Evolutionary conservation across 2,888 invertebrate species (phyloP).

Genomic region (Mimumesa dahlbomi): DNA sequence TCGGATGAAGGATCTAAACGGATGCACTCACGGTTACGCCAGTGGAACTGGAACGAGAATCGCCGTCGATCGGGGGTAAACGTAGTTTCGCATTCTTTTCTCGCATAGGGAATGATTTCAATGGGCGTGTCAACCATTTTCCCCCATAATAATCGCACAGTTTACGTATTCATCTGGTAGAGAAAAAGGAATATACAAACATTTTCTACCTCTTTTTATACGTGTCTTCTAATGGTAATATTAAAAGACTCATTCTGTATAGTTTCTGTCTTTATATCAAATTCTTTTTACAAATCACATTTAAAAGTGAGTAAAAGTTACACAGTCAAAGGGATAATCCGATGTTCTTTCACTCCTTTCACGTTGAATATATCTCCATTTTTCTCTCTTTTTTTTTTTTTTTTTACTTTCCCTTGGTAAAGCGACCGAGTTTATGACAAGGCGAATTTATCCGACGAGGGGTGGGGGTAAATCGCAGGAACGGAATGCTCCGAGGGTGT

Average conservation of each 20-base stretch:
- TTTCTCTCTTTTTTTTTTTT: no score
- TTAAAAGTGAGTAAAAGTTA: background rate
- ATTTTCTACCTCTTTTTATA: no score
- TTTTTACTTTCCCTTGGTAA: conserved; percentile 21
- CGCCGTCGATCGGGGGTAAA: conserved; percentile 12
- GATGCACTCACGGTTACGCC: background rate
- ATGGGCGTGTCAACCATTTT: conserved; percentile 17
- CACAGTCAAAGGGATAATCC: conserved; percentile 20
- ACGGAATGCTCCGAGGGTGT: conserved; percentile 45
- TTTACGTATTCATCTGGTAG: no score
- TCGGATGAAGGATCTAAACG: background rate
- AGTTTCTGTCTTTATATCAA: no score
- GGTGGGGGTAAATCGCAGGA: conserved; percentile 51
- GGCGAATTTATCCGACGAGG: conserved; percentile 59
- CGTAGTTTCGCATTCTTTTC: conserved; percentile 24
- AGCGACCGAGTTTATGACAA: conserved; percentile 50
- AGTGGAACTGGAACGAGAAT: conserved; percentile 12
- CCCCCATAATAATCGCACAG: no score
- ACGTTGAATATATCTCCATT: no score
- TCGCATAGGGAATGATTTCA: conserved; percentile 7
- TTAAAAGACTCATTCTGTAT: no score
- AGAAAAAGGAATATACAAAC: no score
- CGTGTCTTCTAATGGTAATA: no score
- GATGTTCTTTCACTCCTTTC: conserved; percentile 23
- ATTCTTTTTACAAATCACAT: background rate